Percentiles rank a stretch among this genome's conserved stretches.
These are phyloP conservation scores for Neogale vison DNA, from an alignment of 2,113 vertebrate genomes.

Conservation along the genomic window DNA sequence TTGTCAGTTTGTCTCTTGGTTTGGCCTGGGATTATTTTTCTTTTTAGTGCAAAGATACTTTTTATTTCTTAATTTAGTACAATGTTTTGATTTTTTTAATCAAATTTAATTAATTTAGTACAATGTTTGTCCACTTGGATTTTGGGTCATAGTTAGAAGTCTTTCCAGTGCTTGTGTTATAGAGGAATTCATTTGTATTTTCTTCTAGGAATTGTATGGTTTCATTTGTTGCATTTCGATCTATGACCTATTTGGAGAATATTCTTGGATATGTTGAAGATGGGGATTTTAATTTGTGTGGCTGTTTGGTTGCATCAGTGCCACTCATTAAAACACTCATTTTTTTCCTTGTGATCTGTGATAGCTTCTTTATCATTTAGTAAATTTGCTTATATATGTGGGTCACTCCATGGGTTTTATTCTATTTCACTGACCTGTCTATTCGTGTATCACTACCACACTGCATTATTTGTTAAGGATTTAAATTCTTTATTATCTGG, in stretches of 20 bases:
- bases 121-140: neutral
- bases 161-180: neutral
- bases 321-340: neutral
- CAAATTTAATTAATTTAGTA: neutral
- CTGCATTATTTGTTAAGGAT: neutral
- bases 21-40: neutral
- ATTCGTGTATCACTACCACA: neutral
- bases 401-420: neutral
- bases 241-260: neutral
- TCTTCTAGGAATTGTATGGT: neutral
- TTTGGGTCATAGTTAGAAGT: neutral
- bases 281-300: neutral
- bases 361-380: neutral
- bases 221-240: neutral
- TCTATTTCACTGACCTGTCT: neutral
- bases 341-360: neutral
- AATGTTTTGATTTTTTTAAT: neutral
- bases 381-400: neutral
- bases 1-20: neutral
- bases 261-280: neutral
- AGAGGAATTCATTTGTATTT: neutral
- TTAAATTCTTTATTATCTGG: neutral
- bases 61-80: neutral
- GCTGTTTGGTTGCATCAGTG: neutral
- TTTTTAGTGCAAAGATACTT: neutral